These are phyloP conservation scores for Jaculus jaculus DNA, from an alignment of 2,113 vertebrate genomes.

Conservation along the genomic window DNA sequence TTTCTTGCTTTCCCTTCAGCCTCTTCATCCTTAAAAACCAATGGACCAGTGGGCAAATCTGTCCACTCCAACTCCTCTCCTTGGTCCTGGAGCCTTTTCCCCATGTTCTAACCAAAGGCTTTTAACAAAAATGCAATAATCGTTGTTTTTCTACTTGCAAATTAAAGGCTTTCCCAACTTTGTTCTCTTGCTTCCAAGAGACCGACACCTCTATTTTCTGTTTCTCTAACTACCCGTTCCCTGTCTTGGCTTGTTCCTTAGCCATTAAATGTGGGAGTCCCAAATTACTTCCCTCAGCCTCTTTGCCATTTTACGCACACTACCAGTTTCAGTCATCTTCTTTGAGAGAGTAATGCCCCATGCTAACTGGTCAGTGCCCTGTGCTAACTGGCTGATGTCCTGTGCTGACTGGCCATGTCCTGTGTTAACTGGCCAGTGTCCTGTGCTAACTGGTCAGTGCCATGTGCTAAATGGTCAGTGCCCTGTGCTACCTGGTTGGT, in stretches of 20 bases:
- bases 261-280: background rate
- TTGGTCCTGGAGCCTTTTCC: background rate
- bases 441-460: too few species aligned
- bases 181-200: background rate
- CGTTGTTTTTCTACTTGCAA: background rate
- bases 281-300: background rate
- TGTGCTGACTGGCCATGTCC: too few species aligned
- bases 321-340: background rate
- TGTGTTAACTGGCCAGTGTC: too few species aligned
- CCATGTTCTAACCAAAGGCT: background rate
- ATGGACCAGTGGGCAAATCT: rapidly evolving
- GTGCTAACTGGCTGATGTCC: too few species aligned
- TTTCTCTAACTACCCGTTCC: background rate
- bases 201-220: background rate
- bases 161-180: background rate
- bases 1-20: background rate
- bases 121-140: background rate
- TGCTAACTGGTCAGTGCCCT: background rate
- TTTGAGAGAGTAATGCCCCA: background rate
- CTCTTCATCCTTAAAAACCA: background rate
- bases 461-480: background rate
- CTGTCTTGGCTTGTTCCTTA: background rate
- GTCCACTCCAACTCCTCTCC: background rate
- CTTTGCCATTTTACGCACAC: rapidly evolving
- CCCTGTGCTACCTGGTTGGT: rapidly evolving